Conservation (phyloP, 2,113 vertebrate genomes). For the Xenopus borealis region DNA sequence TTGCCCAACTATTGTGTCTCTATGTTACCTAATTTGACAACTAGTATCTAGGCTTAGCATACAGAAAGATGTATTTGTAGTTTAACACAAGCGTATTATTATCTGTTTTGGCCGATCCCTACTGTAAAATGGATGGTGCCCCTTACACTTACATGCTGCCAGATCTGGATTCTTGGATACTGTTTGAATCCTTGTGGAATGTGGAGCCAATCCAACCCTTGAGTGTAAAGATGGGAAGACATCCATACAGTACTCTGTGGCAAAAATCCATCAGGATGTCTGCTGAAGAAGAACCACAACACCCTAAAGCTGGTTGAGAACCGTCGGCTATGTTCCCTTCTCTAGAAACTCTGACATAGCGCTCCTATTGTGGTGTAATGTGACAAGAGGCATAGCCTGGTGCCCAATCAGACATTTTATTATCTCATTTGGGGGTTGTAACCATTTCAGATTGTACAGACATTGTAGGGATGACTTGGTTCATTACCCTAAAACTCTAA, state of each 20-base stretch:
- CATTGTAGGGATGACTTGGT: too few species aligned
- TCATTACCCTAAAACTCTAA: too few species aligned
- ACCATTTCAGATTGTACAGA: too few species aligned
- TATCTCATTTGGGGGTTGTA: too few species aligned
- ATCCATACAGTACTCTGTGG: conserved; percentile 54
- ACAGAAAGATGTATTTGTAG: too few species aligned
- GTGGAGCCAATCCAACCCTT: conserved; percentile 46
- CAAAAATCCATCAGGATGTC: conserved; percentile 55
- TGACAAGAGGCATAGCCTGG: too few species aligned
- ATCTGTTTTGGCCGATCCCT: neutral
- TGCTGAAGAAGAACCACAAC: conserved; percentile 51
- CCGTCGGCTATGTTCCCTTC: conserved; percentile 48
- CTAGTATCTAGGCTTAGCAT: neutral
- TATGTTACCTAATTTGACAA: too few species aligned
- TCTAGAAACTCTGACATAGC: too few species aligned
- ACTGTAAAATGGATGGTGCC: conserved; percentile 51
- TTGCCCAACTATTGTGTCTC: too few species aligned
- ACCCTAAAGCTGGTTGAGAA: conserved; percentile 55
- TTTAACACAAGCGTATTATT: too few species aligned
- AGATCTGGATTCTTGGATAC: conserved; percentile 55
- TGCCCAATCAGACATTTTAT: too few species aligned
- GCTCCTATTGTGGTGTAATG: too few species aligned
- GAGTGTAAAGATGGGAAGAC: conserved; percentile 53
- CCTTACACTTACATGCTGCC: conserved; percentile 55
- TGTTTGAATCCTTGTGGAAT: conserved; percentile 55